Conservation (phyloP, 2,797 vertebrate species). For the Danio tinwini region DNA sequence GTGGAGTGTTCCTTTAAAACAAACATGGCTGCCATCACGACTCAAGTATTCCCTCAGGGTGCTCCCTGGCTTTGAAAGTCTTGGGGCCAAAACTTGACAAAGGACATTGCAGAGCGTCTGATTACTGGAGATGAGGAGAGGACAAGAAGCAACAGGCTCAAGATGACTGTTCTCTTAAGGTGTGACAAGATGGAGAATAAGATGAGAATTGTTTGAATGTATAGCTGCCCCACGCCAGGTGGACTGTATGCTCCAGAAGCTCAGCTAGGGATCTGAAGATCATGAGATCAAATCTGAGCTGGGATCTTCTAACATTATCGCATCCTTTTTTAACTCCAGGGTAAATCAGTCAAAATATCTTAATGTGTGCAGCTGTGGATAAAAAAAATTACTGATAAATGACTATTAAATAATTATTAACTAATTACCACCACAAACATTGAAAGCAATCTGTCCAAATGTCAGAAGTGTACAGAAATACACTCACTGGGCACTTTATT, state of each 20-base stretch:
- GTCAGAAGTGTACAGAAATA: background rate
- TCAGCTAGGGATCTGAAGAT: background rate
- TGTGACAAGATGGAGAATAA: conserved; percentile 36
- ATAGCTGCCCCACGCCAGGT: conserved; percentile 1
- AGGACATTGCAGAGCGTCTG: conserved; percentile 39
- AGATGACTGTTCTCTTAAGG: conserved; percentile 36
- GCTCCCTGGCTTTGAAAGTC: conserved; percentile 27
- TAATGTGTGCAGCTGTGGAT: background rate
- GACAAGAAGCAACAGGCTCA: conserved; percentile 40
- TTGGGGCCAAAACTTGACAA: conserved; percentile 37
- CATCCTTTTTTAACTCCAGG: conserved; percentile 5
- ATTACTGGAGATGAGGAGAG: conserved; percentile 32
- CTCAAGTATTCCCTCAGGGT: conserved; percentile 41
- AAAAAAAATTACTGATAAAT: background rate
- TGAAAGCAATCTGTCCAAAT: background rate
- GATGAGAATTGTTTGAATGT: conserved; percentile 46
- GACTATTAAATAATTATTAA: background rate
- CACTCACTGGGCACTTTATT: too few species aligned
- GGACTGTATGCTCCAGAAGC: conserved; percentile 18
- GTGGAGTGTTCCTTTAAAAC: conserved; percentile 1
- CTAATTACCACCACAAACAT: background rate
- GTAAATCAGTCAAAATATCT: background rate
- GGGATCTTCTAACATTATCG: background rate
- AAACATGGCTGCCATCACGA: conserved; percentile 43
- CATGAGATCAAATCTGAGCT: background rate